Evolutionary conservation across 2,888 invertebrate genomes (phyloP), one percentile per base, ranked within the genome.

Genomic region (Agrotis exclamationis): DNA sequence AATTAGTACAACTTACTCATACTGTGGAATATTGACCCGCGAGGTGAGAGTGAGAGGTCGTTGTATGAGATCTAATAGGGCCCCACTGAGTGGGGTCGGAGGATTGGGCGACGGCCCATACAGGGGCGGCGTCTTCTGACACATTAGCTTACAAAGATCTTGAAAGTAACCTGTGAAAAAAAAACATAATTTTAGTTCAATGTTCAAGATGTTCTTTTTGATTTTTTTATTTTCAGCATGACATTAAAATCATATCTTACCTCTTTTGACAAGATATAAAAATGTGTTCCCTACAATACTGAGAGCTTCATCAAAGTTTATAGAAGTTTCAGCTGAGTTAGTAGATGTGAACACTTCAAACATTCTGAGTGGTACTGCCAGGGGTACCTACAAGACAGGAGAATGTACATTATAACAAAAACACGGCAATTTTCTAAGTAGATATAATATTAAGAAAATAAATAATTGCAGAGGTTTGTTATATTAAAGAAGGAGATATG

Each of bases 351-450:
- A 98, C 39, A 98, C 97, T 90, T 98, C 98, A 87, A 99, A 93
- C 95, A 98, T 97, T 85, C 98, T 96, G 74, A 99, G 94, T 7
- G 98, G 98, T 65, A 98, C 97, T 28, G 98, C 97, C 77, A 98
- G 95, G 5, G 97, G 96, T 73, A 96, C 94, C 90, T 96, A 86
- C 18, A 83, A 71, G 50, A 39, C 13, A 56, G 7, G 39, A 39
- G 1, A 65, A 28, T 33, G 14, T 50, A 33, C 33, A 69, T 45
- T 1, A 56, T 5, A 33, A n/a, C 6, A 4, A n/a, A n/a, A n/a
- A n/a, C n/a, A n/a, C n/a, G n/a, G n/a, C n/a, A n/a, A n/a, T n/a
- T n/a, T n/a, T n/a, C n/a, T n/a, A n/a, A 33, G 7, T 33, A 33
- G 33, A 33, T 33, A n/a, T n/a, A n/a, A 33, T 7, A 1, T 33